Base-by-base conservation (phyloP, 1,140 invertebrate genomes). In the Camponotus floridanus region DNA sequence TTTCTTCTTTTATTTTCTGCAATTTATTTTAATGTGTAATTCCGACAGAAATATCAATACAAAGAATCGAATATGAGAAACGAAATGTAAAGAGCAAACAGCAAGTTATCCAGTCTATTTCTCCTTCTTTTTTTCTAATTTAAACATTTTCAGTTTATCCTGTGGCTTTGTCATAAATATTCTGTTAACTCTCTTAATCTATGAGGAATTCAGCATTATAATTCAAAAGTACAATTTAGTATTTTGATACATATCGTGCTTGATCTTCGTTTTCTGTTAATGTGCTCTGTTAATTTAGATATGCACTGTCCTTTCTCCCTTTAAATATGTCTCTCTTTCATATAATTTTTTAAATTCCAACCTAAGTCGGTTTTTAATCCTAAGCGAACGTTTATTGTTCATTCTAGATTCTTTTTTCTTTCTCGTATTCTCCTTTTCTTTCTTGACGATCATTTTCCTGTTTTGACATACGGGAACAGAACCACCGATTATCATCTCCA, bases 131-230 rank as follows among this genome's bases (percentile, higher is more conserved):
- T 15, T 39, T 51, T 13, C 9, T n/a, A 18, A 18, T 26, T 45
- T 86, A 87, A 11, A n/a, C 31, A 0, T 13, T 18, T 26, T 26
- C 21, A 87, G 26, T 11, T 67, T 83, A 18, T 2, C 48, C 42
- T 55, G 36, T 5, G n/a, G 65, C 39, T 67, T 33, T 1, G 59
- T 42, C 21, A 59, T 3, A 78, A 26, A 26, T 26, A 26, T 15
- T 6, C 11, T 59, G 4, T 15, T 55, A 18, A 87, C n/a, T 42
- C 59, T 36, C 6, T 59, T 51, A 8, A 7, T 64, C 18, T 68
- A 15, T 3, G 73, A 39, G 65, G 74, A 71, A 79, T 78, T 45
- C 2, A 42, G 18, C 0, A 51, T 51, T 51, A 51, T 26, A 51
- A 51, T 3, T 51, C 4, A 15, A 51, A 7, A 45, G 42, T 45